These are phyloP conservation scores for Lamellibrachia columna DNA, from an alignment of 2,888 invertebrate genomes.

Conservation along the genomic window DNA sequence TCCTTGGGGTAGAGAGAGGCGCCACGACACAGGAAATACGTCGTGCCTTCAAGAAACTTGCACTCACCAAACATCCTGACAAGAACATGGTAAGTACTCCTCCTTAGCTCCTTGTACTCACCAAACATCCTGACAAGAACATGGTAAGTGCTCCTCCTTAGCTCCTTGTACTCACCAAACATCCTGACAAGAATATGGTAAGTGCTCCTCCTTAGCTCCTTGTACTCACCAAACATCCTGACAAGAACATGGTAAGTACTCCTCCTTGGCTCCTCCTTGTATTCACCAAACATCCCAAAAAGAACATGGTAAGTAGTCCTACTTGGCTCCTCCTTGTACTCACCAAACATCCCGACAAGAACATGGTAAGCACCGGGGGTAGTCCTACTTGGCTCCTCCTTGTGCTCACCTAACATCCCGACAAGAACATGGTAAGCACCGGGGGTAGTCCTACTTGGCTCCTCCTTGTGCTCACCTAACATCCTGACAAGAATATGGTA, in stretches of 20 bases:
- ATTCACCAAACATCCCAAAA: no score
- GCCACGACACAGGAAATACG: conserved; percentile 78
- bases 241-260: conserved; percentile 17
- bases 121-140: conserved; percentile 80
- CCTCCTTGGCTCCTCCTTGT: no score
- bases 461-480: conserved; percentile 74
- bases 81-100: conserved; percentile 68
- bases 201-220: not conserved
- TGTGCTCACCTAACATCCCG: conserved; percentile 79
- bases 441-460: conserved; percentile 23
- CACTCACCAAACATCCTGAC: conserved; percentile 80
- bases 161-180: conserved; percentile 74
- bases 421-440: conserved; percentile 71
- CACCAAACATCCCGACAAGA: conserved; percentile 80
- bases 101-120: conserved; percentile 71
- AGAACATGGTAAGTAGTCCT: no score
- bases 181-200: conserved; percentile 78
- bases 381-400: conserved; percentile 55
- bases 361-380: conserved; percentile 46
- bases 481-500: conserved; percentile 78
- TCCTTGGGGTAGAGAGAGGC: conserved; percentile 75
- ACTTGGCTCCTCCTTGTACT: conserved; percentile 70
- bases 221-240: not conserved
- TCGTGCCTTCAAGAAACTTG: conserved; percentile 81
- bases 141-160: conserved; percentile 31